Conservation (phyloP, 2,113 vertebrate species). For the Hippocampus guttulatus region DNA sequence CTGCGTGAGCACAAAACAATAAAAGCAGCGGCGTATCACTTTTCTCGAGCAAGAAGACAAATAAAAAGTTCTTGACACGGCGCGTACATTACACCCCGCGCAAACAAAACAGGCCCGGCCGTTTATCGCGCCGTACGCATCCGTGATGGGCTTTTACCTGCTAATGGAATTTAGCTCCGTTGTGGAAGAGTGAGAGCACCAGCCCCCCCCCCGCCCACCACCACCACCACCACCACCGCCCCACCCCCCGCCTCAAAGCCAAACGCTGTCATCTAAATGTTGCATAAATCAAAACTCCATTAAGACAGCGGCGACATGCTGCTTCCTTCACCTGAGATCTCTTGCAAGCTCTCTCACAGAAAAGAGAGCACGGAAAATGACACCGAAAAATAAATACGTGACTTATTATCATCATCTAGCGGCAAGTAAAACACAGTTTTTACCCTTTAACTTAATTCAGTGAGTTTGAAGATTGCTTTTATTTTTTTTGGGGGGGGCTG, state of each 20-base stretch:
- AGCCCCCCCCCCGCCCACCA: no score
- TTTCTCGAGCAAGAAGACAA: not conserved
- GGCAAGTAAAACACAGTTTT: not conserved
- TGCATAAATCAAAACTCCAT: constrained; percentile 36
- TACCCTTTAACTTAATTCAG: not conserved
- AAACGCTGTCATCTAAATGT: constrained; percentile 13
- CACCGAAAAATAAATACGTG: not conserved
- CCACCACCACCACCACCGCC: no score
- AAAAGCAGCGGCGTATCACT: constrained; percentile 2
- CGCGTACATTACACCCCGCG: not conserved
- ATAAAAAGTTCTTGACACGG: constrained; percentile 1
- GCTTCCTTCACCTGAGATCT: constrained; percentile 12
- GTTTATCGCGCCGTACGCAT: not conserved
- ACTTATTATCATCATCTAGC: not conserved
- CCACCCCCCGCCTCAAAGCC: not conserved
- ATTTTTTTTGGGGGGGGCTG: not conserved
- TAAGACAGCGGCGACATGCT: constrained; percentile 21
- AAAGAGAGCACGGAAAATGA: not conserved
- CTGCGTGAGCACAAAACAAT: not conserved
- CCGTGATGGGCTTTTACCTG: not conserved
- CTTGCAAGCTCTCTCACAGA: not conserved
- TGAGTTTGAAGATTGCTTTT: not conserved
- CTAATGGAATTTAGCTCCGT: constrained; percentile 2
- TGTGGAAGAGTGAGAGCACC: constrained; percentile 12
- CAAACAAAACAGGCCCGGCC: not conserved